These are phyloP conservation scores for Apaloderma vittatum DNA, from an alignment of 2,113 vertebrate species.

Conservation along the genomic window DNA sequence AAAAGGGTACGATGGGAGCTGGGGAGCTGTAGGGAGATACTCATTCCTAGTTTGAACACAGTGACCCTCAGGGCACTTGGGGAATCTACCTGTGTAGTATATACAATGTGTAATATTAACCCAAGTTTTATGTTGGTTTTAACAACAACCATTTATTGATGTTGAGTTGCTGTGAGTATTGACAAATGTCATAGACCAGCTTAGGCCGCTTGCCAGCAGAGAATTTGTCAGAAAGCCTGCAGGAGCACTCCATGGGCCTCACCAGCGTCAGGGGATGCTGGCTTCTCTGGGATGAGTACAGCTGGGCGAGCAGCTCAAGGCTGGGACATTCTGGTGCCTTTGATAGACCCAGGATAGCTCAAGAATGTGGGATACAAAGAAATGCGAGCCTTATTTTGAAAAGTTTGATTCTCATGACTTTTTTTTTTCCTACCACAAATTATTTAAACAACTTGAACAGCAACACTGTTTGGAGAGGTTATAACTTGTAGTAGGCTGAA, in stretches of 20 bases:
- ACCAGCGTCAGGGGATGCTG: neutral
- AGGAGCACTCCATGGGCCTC: neutral
- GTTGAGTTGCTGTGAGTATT: neutral
- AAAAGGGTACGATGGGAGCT: neutral
- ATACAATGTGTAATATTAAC: neutral
- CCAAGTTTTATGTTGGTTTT: neutral
- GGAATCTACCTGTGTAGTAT: neutral
- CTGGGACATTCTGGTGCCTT: neutral
- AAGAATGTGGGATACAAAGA: neutral
- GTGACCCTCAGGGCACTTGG: neutral
- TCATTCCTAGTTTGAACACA: neutral
- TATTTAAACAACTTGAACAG: neutral
- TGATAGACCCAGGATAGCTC: neutral
- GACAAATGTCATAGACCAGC: neutral
- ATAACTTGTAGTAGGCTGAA: neutral
- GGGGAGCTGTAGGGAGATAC: neutral
- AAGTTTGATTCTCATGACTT: neutral
- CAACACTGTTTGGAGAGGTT: neutral
- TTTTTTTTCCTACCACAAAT: neutral
- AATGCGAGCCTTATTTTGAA: neutral
- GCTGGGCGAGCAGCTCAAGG: neutral
- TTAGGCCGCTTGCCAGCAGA: neutral
- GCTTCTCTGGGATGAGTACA: neutral
- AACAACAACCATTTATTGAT: neutral
- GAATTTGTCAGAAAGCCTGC: neutral